Base-by-base conservation (phyloP, 1,140 invertebrate genomes). In the Helicoverpa armigera region DNA sequence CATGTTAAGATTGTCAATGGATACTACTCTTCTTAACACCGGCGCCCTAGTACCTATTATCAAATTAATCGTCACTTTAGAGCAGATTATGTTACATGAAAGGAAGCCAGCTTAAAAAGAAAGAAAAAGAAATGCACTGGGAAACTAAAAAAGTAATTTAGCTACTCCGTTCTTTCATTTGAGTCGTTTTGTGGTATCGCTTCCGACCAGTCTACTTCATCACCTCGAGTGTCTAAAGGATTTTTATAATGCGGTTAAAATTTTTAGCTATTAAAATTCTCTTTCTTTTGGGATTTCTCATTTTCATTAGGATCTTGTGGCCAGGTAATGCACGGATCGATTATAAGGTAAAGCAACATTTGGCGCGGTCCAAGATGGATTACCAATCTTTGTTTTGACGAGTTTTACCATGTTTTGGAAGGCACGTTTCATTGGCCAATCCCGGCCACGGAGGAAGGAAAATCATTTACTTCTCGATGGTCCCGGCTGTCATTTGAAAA, bases 101-200 rank as follows among this genome's bases (percentile, higher is more conserved):
- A 69, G 5, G 65, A 23, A 50, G 16, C 43, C 11, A 5, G 23
- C 12, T 50, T 5, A 50, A 69, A 69, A 51, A 69, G 43, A 43
- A 69, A 69, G 43, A 31, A 9, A 43, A 43, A 67, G 12, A 43
- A 23, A 50, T 50, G 65, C 65, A 18, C 1, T 1, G n/a, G 65
- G 35, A 50, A 67, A 51, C 43, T 69, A 69, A 69, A 69, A 69
- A 69, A 69, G 65, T 69, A 69, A 4, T 69, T 69, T 50, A 50
- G 48, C 65, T 35, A 65, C 63, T 67, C 12, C 16, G 7, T 18
- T 67, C 35, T 43, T 67, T n/a, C 16, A 69, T 16, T 69, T 3
- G 43, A 69, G 43, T 69, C 43, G 65, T 69, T 69, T 69, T 69
- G 43, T 69, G 43, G 43, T 69, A 16, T 69, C 16, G 43, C 18